Evolutionary conservation across 2,113 vertebrate genomes (phyloP), one percentile per base, ranked within the genome.

Genomic region (Paradisaea rubra): DNA sequence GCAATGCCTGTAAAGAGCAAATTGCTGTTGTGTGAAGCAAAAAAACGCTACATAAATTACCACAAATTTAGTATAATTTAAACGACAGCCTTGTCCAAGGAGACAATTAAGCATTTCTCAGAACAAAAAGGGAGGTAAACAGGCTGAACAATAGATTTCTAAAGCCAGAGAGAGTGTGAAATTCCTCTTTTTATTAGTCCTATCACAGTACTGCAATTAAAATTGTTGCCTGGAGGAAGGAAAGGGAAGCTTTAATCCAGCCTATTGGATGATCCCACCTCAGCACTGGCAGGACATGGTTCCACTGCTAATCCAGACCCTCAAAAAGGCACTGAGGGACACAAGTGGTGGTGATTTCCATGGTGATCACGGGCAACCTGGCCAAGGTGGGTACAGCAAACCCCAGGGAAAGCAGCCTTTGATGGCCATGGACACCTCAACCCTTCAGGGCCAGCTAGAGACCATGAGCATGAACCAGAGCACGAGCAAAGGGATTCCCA

Each of bases 31-130:
- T 73, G 60, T 24, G 64, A 80, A 94, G 63, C 28, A 81, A 65
- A 86, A 59, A 92, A 92, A 80, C 5, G 57, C 33, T 76, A 57
- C 66, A 59, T 31, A 85, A 91, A 93, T 96, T 94, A 77, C 53
- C 79, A 88, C 31, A 56, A 85, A 77, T 96, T 94, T 91, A 89
- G 31, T 89, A 25, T 65, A 76, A 97, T 94, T 92, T 83, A 92
- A 83, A 88, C 78, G 91, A 95, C 68, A 91, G 91, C 76, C 86
- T 93, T 96, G 78, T 91, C 88, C 91, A 95, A 94, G 89, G 89
- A 92, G 88, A 87, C 45, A 69, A 86, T 93, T 89, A 87, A 96
- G 86, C 44, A 77, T 73, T 88, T 61, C 47, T 71, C 61, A 66
- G 93, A 89, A 91, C 63, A 78, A 89, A 92, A 92, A 79, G 19